Conservation (phyloP, 2,888 invertebrate genomes). For the Elmis aenea region DNA sequence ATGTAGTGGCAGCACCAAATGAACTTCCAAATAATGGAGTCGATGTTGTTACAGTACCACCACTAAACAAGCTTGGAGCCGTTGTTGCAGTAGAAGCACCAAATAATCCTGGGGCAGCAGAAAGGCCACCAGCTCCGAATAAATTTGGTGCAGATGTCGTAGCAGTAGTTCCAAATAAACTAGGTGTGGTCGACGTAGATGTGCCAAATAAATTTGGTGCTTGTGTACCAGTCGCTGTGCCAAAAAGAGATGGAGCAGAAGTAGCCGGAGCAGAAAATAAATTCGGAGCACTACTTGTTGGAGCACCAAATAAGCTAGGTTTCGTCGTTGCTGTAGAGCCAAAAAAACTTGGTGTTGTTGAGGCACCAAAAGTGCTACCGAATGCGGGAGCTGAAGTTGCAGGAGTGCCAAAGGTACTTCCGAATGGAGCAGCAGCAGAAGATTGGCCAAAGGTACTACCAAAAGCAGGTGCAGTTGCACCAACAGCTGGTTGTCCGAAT, state of each 20-base stretch:
- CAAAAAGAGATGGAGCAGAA: slow-evolving; percentile 45
- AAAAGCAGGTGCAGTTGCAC: slow-evolving; percentile 25
- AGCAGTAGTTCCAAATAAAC: slow-evolving; percentile 27
- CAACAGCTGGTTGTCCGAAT: slow-evolving; percentile 29
- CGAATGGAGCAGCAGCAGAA: slow-evolving; percentile 26
- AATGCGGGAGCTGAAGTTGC: slow-evolving; percentile 36
- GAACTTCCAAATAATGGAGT: slow-evolving; percentile 32
- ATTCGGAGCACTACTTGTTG: slow-evolving; percentile 28
- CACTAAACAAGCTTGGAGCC: slow-evolving; percentile 38
- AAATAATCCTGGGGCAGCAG: slow-evolving; percentile 25
- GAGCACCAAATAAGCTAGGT: slow-evolving; percentile 33
- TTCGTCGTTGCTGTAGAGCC: slow-evolving; percentile 36
- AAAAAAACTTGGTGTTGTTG: slow-evolving; percentile 50
- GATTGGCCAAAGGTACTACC: slow-evolving; percentile 36
- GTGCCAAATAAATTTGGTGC: slow-evolving; percentile 42
- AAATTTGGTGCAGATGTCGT: slow-evolving; percentile 9
- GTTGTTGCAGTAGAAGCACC: slow-evolving; percentile 37
- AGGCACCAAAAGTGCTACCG: slow-evolving; percentile 41
- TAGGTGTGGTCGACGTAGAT: slow-evolving; percentile 33
- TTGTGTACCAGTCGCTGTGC: slow-evolving; percentile 34
- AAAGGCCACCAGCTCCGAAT: slow-evolving; percentile 8
- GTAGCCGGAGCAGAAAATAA: slow-evolving; percentile 34
- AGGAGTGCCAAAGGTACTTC: slow-evolving; percentile 28
- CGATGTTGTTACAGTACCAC: slow-evolving; percentile 40
- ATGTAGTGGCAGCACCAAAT: slow-evolving; percentile 35